Percentiles rank a stretch among this genome's conserved stretches.
phyloP scores from a whole-genome alignment of 2,113 vertebrate genomes.

The Corapipo altera region DNA sequence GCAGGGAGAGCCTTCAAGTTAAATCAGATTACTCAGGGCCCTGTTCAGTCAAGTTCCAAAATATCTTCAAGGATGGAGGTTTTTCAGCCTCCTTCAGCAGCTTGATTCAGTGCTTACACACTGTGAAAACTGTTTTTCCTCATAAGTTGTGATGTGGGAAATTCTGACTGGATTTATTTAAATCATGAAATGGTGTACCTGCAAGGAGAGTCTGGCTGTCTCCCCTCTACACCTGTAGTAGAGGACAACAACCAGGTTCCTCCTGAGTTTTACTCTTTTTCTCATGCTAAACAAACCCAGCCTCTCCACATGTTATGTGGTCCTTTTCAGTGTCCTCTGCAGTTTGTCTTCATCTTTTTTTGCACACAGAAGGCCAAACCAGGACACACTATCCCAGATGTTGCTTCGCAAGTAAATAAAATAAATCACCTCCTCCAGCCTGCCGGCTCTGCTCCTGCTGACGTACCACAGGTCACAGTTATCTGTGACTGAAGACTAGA shows the following conservation, averaged over 20 bases:
- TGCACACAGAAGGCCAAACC: neutral
- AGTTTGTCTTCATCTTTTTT: neutral
- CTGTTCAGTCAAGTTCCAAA: neutral
- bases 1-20: neutral
- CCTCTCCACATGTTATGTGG: accelerated
- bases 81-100: neutral
- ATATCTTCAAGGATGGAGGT: neutral
- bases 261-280: neutral
- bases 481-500: neutral
- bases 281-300: neutral
- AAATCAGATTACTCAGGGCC: neutral
- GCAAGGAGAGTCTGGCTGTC: neutral
- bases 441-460: neutral
- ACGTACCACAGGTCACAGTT: neutral
- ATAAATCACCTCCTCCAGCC: neutral
- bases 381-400: neutral
- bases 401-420: neutral
- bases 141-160: neutral
- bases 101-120: neutral
- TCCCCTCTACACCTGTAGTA: accelerated
- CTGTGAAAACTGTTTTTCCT: neutral
- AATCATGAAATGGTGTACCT: neutral
- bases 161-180: neutral
- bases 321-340: neutral
- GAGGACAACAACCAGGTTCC: neutral